Conservation (phyloP, 1,140 invertebrate species). For the Procambarus virginalis region DNA sequence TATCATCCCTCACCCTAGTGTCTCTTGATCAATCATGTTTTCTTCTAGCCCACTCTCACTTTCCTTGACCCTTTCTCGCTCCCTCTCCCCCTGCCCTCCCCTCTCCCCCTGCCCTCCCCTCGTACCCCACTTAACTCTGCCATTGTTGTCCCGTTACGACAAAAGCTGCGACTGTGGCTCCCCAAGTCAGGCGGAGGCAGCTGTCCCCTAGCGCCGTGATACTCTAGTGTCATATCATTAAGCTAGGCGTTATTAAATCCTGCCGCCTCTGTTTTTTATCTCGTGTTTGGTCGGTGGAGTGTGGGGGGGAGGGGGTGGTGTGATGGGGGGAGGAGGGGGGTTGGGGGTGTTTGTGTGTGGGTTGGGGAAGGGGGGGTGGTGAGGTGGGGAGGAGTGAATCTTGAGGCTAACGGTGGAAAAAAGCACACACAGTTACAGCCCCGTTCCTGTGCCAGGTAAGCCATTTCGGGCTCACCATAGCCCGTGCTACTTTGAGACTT, state of each 20-base stretch:
- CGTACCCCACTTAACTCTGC: background rate
- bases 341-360: background rate
- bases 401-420: background rate
- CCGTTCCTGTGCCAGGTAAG: no score
- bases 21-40: no score
- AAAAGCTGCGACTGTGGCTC: background rate
- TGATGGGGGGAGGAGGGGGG: background rate
- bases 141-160: background rate
- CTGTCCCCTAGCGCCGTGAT: background rate
- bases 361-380: background rate
- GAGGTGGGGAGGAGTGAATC: background rate
- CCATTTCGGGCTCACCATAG: no score
- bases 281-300: background rate
- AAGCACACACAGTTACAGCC: no score
- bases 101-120: background rate
- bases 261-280: background rate
- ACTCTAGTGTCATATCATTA: background rate
- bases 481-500: no score
- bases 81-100: background rate
- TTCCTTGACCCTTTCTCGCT: background rate
- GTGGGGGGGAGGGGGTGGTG: background rate
- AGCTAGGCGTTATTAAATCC: background rate
- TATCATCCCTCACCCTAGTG: no score
- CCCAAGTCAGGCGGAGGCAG: background rate
- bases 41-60: background rate